Percentiles rank a stretch among this genome's conserved stretches.
Conservation (phyloP, 2,888 invertebrate genomes). For the Drosophila sordidula region DNA sequence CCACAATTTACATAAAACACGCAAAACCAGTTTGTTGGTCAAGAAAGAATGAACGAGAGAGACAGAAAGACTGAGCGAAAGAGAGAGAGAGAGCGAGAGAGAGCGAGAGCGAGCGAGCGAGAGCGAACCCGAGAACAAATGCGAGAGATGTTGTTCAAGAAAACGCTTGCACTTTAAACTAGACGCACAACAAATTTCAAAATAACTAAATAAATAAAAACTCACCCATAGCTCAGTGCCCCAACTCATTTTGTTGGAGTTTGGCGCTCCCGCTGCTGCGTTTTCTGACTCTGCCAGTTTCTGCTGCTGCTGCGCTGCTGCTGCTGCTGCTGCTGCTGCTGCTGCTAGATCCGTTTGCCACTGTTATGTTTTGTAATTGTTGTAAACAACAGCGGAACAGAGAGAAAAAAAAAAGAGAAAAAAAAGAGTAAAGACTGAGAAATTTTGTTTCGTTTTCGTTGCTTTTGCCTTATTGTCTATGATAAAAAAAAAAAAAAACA, state of each 20-base stretch:
- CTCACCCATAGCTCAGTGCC: constrained; percentile 85
- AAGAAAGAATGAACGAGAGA: too few species aligned
- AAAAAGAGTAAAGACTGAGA: constrained; percentile 41
- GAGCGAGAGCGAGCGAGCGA: neutral
- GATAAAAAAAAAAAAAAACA: constrained; percentile 22
- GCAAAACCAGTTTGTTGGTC: constrained; percentile 82
- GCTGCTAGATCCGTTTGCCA: constrained; percentile 63
- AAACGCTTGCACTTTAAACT: constrained; percentile 55
- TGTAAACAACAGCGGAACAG: constrained; percentile 25
- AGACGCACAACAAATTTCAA: constrained; percentile 1
- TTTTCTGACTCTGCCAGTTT: constrained; percentile 83
- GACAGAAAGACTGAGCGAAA: too few species aligned
- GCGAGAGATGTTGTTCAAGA: constrained; percentile 10
- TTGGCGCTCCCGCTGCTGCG: constrained; percentile 78
- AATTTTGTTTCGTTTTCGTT: constrained; percentile 53
- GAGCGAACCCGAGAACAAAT: constrained; percentile 2
- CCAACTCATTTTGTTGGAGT: constrained; percentile 85
- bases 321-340: constrained; percentile 20
- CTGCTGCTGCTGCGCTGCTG: constrained; percentile 63
- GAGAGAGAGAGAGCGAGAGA: neutral
- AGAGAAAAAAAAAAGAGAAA: constrained; percentile 23
- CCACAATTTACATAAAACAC: constrained; percentile 82
- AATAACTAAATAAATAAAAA: constrained; percentile 30
- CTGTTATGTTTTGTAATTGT: constrained; percentile 44
- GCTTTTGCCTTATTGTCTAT: constrained; percentile 31